Percentiles rank a stretch among this genome's conserved stretches.
These are phyloP conservation scores for Cotesia typhae DNA, from an alignment of 1,140 invertebrate genomes.

Conservation along the genomic window DNA sequence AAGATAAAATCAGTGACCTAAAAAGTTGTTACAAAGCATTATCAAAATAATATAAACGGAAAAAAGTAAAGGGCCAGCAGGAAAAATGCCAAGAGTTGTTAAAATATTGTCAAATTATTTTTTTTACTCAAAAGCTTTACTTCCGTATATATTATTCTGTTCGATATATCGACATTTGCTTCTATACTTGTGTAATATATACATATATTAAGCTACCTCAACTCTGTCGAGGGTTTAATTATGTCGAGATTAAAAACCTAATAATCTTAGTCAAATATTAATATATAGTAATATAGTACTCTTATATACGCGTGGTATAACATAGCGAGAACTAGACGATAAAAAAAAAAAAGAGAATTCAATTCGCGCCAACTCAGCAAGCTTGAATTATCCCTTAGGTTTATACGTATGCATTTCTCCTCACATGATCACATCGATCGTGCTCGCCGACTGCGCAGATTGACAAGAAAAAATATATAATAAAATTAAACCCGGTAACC, in stretches of 20 bases:
- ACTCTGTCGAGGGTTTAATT: background rate
- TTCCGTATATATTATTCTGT: background rate
- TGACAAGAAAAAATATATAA: slow-evolving; percentile 10
- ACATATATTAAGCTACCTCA: background rate
- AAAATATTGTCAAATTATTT: too few species aligned
- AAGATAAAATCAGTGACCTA: too few species aligned
- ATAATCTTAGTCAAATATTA: slow-evolving; percentile 43
- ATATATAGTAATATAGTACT: slow-evolving; percentile 22
- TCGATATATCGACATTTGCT: background rate
- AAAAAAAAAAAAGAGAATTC: background rate
- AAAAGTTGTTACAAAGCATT: too few species aligned
- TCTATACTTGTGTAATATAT: background rate
- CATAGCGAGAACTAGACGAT: too few species aligned
- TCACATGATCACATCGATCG: slow-evolving; percentile 21
- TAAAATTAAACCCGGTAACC: too few species aligned
- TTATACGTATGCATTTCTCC: slow-evolving; percentile 27
- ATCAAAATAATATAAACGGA: too few species aligned
- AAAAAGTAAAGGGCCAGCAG: too few species aligned
- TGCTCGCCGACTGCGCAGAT: slow-evolving; percentile 27
- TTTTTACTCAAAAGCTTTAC: too few species aligned
- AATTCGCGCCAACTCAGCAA: slow-evolving; percentile 27
- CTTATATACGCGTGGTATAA: too few species aligned
- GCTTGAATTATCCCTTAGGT: slow-evolving; percentile 17
- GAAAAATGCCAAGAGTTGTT: too few species aligned
- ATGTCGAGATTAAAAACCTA: slow-evolving; percentile 34